Base-by-base conservation (phyloP, 1,140 invertebrate genomes). In the Palaemon carinicauda region DNA sequence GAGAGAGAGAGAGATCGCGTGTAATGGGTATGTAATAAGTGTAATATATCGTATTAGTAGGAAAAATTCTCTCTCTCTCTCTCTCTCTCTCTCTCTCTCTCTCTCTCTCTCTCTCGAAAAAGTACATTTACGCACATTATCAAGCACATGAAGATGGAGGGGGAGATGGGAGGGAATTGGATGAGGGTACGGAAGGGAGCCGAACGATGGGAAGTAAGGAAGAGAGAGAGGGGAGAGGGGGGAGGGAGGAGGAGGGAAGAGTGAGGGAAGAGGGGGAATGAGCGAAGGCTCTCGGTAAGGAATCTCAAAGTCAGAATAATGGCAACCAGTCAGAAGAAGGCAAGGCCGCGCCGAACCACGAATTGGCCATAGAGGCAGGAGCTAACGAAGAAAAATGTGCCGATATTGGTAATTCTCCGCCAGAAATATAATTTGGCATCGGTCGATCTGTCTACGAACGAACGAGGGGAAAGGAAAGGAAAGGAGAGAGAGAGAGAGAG, bases 381-480 rank as follows among this genome's bases (percentile, higher is more conserved):
- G 81, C 81, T 82, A 82, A 82, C 81, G 81, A 82, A 82, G 81
- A 82, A 82, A 82, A 82, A 82, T 82, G 69, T 82, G 81, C 81
- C 81, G 81, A 82, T 82, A 82, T 82, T 82, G 81, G 81, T 82
- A 82, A 82, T 82, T 82, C 81, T 50, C 81, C 69, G 81, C 51
- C 81, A 82, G 81, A 82, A 82, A 82, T 82, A 82, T 82, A 82
- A 82, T 82, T 82, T 82, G 81, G 69, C 81, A 82, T 82, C 81
- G 81, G 81, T 82, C 81, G 81, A 82, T 82, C 81, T 82, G 81
- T 82, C 81, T 82, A 69, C 81, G 91, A 89, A 91, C 89, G 90
- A 90, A 88, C 78, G 89, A 90, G 78, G 91, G 90, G 80, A 91
- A 88, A 56, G 89, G 91, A 90, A n/a, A 29, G 51, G 56, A 54